These are phyloP conservation scores for Danio aesculapii DNA, from an alignment of 2,797 vertebrate species.

Conservation along the genomic window DNA sequence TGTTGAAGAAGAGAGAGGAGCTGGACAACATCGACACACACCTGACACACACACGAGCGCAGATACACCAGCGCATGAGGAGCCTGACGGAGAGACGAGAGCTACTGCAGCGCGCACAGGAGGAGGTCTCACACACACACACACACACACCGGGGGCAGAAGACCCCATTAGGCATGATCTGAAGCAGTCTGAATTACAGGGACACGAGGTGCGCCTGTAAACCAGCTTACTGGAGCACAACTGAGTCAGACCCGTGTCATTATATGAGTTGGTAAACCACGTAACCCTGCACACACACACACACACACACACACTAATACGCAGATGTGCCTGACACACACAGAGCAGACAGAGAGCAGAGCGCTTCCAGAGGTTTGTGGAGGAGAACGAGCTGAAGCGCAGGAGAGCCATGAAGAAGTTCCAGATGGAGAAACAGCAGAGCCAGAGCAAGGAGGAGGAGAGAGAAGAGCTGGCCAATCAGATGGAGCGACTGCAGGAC, in stretches of 20 bases:
- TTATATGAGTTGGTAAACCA: not conserved
- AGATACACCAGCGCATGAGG: constrained; percentile 73
- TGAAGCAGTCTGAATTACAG: no score
- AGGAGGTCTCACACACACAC: constrained; percentile 70
- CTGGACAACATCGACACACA: constrained; percentile 70
- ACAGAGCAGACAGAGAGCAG: constrained; percentile 73
- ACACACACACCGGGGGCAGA: not conserved
- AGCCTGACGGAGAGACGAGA: constrained; percentile 64
- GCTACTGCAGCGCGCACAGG: constrained; percentile 74
- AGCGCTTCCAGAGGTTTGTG: constrained; percentile 78
- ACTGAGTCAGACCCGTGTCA: no score
- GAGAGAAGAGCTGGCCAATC: constrained; percentile 70
- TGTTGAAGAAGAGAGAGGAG: constrained; percentile 80
- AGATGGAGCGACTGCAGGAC: constrained; percentile 69
- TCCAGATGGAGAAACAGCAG: constrained; percentile 69
- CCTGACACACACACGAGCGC: constrained; percentile 73
- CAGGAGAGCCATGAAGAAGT: constrained; percentile 71
- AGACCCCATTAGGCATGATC: no score
- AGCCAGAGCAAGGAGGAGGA: constrained; percentile 73
- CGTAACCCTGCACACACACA: no score
- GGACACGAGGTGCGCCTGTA: no score
- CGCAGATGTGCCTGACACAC: not conserved
- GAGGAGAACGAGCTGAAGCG: constrained; percentile 76
- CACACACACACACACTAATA: no score
- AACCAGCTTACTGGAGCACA: no score